Evolutionary conservation across 2,113 vertebrate genomes (phyloP), one percentile per base, ranked within the genome.

Genomic region (Corydoras sp.): DNA sequence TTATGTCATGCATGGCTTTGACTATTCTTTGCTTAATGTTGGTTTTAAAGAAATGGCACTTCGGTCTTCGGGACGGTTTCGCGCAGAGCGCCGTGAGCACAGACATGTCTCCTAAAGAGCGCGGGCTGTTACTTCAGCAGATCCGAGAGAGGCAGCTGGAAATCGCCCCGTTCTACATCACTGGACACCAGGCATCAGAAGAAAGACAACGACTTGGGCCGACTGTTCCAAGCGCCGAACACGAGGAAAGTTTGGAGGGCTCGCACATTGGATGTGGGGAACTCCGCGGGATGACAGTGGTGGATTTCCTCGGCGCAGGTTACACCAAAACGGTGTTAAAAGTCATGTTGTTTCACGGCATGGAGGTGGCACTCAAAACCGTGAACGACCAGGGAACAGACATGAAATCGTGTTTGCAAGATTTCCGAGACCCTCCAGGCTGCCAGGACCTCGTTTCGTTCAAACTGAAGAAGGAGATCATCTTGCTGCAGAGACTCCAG

Each of bases 381-480:
- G 91, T 95, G 73, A 92, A 94, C 76, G 83, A 87, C 14, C 79
- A 89, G 32, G 93, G 94, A 10, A 81, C 86, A 56, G 93, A 95
- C 83, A 92, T 94, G 87, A 85, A 76, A 29, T 87, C 86, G 29
- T 95, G 94, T 74, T 30, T 92, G 80, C 86, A 88, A 78, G 88
- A 90, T 2, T 90, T 92, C 55, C 76, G 84, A 48, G 89, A 88
- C 4, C 78, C 76, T 0, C 74, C 67, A 2, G 90, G 89, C 9
- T 92, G 90, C 81, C 77, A 84, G 9, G 85, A 91, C 61, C 88
- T 95, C 15, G 91, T 93, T 54, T 88, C 91, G 0, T 92, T 85
- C 83, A 95, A 92, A 68, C 80, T 92, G 82, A 88, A 86, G 76
- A 95, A 95, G 68, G 93, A 95, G 87, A 87, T 92, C 58, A 76